phyloP scores from a whole-genome alignment of 2,888 invertebrate genomes.

The Caenorhabditis drosophilae region DNA sequence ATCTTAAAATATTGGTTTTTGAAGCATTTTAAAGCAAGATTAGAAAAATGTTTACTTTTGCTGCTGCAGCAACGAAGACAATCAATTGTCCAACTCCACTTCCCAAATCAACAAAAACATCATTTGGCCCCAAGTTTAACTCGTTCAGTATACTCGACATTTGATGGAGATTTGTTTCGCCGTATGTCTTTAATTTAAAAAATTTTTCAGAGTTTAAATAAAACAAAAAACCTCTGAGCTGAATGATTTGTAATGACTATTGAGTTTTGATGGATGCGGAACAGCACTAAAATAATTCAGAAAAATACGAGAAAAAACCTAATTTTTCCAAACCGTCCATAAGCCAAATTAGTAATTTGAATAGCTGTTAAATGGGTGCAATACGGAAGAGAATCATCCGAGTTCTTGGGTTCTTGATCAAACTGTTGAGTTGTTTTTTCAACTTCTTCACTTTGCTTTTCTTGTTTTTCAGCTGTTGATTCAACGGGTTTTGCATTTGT shows the following conservation, averaged over 20 bases:
- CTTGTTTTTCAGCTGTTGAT: slow-evolving; percentile 26
- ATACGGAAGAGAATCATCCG: slow-evolving; percentile 20
- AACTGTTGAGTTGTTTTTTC: slow-evolving; percentile 47
- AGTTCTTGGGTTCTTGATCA: too few species aligned
- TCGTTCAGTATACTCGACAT: slow-evolving; percentile 97
- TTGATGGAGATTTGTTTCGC: slow-evolving; percentile 96
- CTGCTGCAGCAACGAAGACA: slow-evolving; percentile 92
- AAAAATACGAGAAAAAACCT: too few species aligned
- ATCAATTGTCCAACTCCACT: slow-evolving; percentile 98
- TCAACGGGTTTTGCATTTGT: slow-evolving; percentile 22
- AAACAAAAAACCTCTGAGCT: too few species aligned
- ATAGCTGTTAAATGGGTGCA: slow-evolving; percentile 15
- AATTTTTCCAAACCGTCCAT: too few species aligned
- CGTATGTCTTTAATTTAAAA: too few species aligned
- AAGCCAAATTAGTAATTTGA: slow-evolving; percentile 27
- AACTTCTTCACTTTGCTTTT: slow-evolving; percentile 42
- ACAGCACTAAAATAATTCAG: slow-evolving; percentile 84
- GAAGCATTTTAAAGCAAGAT: too few species aligned
- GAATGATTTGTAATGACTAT: slow-evolving; percentile 99
- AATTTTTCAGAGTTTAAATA: too few species aligned
- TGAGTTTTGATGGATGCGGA: slow-evolving; percentile 93
- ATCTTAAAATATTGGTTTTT: slow-evolving; percentile 73
- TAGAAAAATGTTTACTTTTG: too few species aligned
- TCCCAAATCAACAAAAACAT: slow-evolving; percentile 96
- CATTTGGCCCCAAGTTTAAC: slow-evolving; percentile 86